Evolutionary conservation across 2,888 invertebrate genomes (phyloP).

Genomic region (Opisthograptis luteolata): DNA sequence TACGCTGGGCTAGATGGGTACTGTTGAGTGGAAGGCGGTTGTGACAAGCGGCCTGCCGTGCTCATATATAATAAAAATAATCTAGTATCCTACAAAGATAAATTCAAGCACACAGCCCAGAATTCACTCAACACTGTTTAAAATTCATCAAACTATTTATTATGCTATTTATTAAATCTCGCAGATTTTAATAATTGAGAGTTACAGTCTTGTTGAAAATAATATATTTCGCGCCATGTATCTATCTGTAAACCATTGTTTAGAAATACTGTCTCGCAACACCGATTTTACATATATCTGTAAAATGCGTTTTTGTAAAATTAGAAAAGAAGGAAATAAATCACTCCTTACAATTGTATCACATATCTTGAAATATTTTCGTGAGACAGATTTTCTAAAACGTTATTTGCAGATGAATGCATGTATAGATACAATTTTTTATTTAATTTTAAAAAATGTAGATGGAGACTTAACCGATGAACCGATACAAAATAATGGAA

Average conservation of each 20-base stretch:
- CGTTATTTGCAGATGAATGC: not conserved
- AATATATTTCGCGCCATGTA: constrained; percentile 4
- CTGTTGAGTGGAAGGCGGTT: not conserved
- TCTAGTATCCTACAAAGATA: constrained; percentile 48
- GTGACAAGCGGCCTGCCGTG: not conserved
- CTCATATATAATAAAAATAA: constrained; percentile 9
- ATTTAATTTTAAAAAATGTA: not conserved
- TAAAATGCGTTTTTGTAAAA: no score
- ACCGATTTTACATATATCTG: no score
- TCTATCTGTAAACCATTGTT: not conserved
- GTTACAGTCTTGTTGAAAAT: constrained; percentile 10
- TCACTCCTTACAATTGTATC: no score
- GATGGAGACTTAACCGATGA: not conserved
- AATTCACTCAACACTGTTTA: not conserved
- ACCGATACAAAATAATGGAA: not conserved
- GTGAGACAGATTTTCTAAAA: not conserved
- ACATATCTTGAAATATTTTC: no score
- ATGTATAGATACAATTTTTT: not conserved
- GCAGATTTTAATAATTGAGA: not conserved
- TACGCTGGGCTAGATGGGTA: not conserved
- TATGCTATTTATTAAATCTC: not conserved
- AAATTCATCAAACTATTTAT: not conserved
- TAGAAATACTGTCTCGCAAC: not conserved
- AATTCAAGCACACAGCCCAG: constrained; percentile 48
- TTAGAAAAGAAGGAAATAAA: no score